Evolutionary conservation across 1,140 invertebrate species (phyloP), one percentile per base, ranked within the genome.

Genomic region (Drosophila pandora): DNA sequence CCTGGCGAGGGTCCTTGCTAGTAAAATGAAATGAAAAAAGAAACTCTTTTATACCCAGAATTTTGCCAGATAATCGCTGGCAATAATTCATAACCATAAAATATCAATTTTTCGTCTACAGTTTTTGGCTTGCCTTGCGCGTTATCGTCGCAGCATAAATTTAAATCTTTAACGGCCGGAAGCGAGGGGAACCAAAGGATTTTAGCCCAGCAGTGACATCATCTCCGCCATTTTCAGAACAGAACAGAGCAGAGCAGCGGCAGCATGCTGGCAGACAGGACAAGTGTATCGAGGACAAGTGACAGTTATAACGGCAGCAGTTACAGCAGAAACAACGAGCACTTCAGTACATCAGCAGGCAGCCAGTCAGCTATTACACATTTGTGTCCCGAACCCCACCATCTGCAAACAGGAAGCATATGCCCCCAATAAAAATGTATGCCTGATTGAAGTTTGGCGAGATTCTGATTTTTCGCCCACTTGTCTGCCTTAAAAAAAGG

Each of bases 41-140:
- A 39, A 43, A 25, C 37, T 67, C 70, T 60, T 79, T 85, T 62
- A 72, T 73, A 45, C 41, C 30, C 8, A 57, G 13, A 82, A 64
- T 57, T 60, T 65, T 76, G 60, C 9, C 32, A 76, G 83, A 88
- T 88, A 88, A 88, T 88, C 79, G 61, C 60, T 73, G 67, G 63
- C 57, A 83, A 88, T 88, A 88, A 88, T 88, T 88, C 79, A 88
- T 88, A 88, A 76, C 79, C 83, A 88, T 88, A 88, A 88, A 88
- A 88, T 83, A 88, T 88, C 83, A 88, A 88, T 88, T 88, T 82
- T 82, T 83, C 52, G 79, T 74, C 71, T 65, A 79, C 56, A 84
- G 64, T 79, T 83, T 81, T 59, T 43, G 64, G 43, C 10, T 56
- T 32, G 13, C 43, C 13, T 47, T 43, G 57, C 59, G 47, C 65